Conservation (phyloP, 2,797 vertebrate species). For the Capromys pilorides region DNA sequence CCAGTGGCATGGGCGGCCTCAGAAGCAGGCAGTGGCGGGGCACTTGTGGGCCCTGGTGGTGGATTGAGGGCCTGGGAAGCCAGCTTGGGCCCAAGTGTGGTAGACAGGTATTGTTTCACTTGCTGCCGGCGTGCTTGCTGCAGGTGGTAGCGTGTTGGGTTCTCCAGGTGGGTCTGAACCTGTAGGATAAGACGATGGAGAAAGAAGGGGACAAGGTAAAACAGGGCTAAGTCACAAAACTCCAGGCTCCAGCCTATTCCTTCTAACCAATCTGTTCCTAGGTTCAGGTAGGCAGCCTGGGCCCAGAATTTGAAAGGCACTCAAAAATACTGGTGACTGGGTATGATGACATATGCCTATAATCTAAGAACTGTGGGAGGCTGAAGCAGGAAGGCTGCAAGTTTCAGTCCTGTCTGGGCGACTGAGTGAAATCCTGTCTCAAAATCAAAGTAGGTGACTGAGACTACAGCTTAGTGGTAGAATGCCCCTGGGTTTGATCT, state of each 20-base stretch:
- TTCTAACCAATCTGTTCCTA: not conserved
- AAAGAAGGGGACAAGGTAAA: not conserved
- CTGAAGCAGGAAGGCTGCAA: not conserved
- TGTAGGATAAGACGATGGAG: slow-evolving; percentile 64
- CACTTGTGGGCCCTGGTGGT: slow-evolving; percentile 67
- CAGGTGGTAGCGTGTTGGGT: slow-evolving; percentile 95
- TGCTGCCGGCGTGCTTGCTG: slow-evolving; percentile 95
- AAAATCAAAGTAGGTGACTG: not conserved
- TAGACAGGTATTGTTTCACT: slow-evolving; percentile 94
- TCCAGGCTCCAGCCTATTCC: not conserved
- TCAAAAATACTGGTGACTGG: not conserved
- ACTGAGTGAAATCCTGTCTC: not conserved
- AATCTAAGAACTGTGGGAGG: not conserved
- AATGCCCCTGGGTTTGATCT: not conserved
- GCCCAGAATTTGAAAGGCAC: not conserved
- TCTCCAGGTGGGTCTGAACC: slow-evolving; percentile 96
- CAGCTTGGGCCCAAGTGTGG: slow-evolving; percentile 90
- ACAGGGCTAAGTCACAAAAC: not conserved
- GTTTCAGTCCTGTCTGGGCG: not conserved
- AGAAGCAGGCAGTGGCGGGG: slow-evolving; percentile 71
- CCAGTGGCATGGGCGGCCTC: slow-evolving; percentile 72
- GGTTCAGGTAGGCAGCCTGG: not conserved
- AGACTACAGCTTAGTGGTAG: not conserved
- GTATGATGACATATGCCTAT: not conserved
- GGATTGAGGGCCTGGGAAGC: slow-evolving; percentile 89